Percentiles rank a stretch among this genome's conserved stretches.
Conservation (phyloP, 64 coral and sea anemone genomes). For the Stylophora pistillata region DNA sequence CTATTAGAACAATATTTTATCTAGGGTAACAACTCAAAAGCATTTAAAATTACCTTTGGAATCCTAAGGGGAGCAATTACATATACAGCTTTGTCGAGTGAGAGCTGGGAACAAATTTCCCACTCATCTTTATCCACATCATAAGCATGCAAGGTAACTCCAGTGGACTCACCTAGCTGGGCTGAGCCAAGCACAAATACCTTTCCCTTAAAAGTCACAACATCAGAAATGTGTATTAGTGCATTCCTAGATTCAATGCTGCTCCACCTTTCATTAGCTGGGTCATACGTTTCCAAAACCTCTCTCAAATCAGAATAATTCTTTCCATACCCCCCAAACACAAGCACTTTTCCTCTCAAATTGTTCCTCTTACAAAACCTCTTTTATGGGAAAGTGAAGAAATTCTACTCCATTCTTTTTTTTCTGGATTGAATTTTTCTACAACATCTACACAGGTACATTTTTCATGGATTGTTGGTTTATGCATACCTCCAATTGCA, state of each 20-base stretch:
- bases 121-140: neutral
- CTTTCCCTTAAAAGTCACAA: slow-evolving; percentile 6
- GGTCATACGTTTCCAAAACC: slow-evolving; percentile 61
- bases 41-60: neutral
- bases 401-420: slow-evolving; percentile 37
- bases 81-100: neutral
- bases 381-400: slow-evolving; percentile 18
- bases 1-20: no score
- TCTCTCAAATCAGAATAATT: neutral
- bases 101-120: neutral
- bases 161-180: neutral
- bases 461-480: no score
- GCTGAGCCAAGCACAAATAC: slow-evolving; percentile 57
- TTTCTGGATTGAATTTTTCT: slow-evolving; percentile 52
- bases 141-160: neutral
- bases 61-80: neutral
- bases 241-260: neutral
- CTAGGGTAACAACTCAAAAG: neutral
- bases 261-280: neutral
- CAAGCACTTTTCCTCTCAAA: slow-evolving; percentile 34
- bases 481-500: slow-evolving; percentile 72
- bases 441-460: slow-evolving; percentile 30
- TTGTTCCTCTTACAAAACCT: slow-evolving; percentile 29
- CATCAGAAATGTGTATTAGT: slow-evolving; percentile 34
- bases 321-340: slow-evolving; percentile 45